These are phyloP conservation scores for Parapsyche elsis DNA, from an alignment of 1,140 invertebrate species.

Conservation along the genomic window DNA sequence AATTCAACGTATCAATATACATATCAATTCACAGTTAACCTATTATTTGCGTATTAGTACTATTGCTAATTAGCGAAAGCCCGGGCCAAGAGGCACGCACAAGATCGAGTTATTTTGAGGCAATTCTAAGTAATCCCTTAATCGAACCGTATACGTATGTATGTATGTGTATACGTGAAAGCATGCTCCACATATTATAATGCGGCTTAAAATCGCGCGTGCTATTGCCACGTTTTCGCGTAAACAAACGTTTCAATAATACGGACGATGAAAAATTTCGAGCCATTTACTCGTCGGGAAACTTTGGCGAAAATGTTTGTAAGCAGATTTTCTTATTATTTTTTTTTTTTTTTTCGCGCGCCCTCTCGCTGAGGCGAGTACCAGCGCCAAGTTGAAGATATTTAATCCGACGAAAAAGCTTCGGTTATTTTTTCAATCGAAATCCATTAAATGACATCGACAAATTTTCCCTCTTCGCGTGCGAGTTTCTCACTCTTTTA, in stretches of 20 bases:
- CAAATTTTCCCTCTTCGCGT: conserved; percentile 10
- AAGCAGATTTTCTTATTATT: conserved; percentile 26
- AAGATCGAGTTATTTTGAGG: not conserved
- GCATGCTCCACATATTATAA: not conserved
- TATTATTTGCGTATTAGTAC: not conserved
- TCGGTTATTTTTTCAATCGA: conserved; percentile 41
- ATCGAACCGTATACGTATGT: not conserved
- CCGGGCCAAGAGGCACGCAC: not conserved
- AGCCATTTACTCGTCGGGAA: not conserved
- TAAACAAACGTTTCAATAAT: not conserved
- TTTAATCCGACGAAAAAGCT: conserved; percentile 29
- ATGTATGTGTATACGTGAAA: no score
- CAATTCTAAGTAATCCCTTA: not conserved
- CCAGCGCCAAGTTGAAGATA: conserved; percentile 18
- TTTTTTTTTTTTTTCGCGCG: not conserved
- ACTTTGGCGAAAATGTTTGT: not conserved
- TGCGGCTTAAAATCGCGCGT: not conserved
- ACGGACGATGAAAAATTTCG: not conserved
- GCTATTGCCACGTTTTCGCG: not conserved
- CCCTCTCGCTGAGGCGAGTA: not conserved
- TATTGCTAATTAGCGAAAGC: not conserved
- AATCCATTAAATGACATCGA: conserved; percentile 42
- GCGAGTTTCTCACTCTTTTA: conserved; percentile 15
- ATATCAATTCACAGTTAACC: not conserved
- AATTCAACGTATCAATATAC: not conserved